Base-by-base conservation (phyloP, 2,888 invertebrate genomes). In the Callimorpha dominula region DNA sequence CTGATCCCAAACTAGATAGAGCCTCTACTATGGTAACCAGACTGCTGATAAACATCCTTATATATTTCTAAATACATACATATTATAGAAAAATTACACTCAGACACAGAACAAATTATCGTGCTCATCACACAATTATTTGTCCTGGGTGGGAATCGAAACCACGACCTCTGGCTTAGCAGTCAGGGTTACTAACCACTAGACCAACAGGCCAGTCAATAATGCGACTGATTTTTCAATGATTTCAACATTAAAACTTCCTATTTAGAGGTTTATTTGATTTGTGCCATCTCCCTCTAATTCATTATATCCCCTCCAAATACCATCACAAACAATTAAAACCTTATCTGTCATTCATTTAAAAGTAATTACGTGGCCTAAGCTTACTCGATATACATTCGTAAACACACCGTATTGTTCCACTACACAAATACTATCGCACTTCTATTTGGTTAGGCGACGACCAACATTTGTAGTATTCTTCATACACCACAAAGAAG, bases 401-500 rank as follows among this genome's bases (percentile, higher is more conserved):
- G 69, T 75, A 65, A 73, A 73, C 68, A 72, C 65, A 71, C 68
- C 52, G 70, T 76, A 83, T 77, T 85, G 79, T 82, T 71, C 72
- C 68, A 64, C 73, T 73, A 65, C 20, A 70, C 78, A 78, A 83
- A 85, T 76, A 78, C 73, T 80, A 78, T 78, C 79, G 72, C 72
- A 76, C 76, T 73, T 81, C 62, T 80, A 31, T 82, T 84, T 85
- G 65, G 46, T 80, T 84, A 82, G 82, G 84, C 67, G 82, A 80
- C 73, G 76, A 76, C 81, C 76, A 81, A 81, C 87, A 83, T 87
- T 88, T 87, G 86, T 78, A 81, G 78, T 76, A 83, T 86, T 79
- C 79, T 85, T 85, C 85, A 82, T 83, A 83, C 81, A 79, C 78
- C 80, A 82, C 81, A 79, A 86, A 88, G 87, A 85, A 84, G 81